Evolutionary conservation across 2,888 invertebrate species (phyloP), one percentile per base, ranked within the genome.

Genomic region (Drosophila histrio): DNA sequence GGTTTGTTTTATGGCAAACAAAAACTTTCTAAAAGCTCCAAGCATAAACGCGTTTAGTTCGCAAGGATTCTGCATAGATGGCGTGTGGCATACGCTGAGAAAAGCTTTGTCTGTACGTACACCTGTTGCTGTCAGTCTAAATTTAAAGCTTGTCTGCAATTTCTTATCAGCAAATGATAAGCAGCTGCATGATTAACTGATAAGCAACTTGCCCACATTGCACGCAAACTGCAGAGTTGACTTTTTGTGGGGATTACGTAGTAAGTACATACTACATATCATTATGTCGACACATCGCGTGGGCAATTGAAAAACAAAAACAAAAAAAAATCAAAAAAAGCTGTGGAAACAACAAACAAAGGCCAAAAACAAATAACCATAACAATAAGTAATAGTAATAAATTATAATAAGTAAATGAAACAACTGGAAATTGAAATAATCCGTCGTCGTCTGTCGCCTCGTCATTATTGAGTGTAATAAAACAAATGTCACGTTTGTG

Each of bases 401-500:
- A 28, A 28, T 44, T 24, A n/a, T 52, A 71, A 56, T 15, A 50
- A 34, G 13, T 46, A 36, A 32, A 24, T 24, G 19, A 43, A 61
- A 38, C 46, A 56, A 58, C 17, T 26, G 58, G 58, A 47, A 22
- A 46, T 26, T 32, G 32, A 26, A 50, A 46, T 9, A 30, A 52
- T 3, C 13, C 39, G 11, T 21, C 19, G 30, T 22, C 28, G 53
- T n/a, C n/a, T n/a, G n/a, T n/a, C n/a, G n/a, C n/a, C 21, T 61
- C 41, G 32, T 28, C 46, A 53, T 58, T 63, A 56, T n/a, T n/a
- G n/a, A n/a, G n/a, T n/a, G n/a, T 49, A 59, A 54, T 28, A 28
- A 59, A 69, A 67, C 43, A 44, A 84, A 76, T 76, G 82, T 82
- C 85, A 84, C 87, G 84, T 84, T 84, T 74, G 65, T 69, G 64